Evolutionary conservation across 1,140 invertebrate genomes (phyloP), one percentile per base, ranked within the genome.

Genomic region (Popillia japonica): DNA sequence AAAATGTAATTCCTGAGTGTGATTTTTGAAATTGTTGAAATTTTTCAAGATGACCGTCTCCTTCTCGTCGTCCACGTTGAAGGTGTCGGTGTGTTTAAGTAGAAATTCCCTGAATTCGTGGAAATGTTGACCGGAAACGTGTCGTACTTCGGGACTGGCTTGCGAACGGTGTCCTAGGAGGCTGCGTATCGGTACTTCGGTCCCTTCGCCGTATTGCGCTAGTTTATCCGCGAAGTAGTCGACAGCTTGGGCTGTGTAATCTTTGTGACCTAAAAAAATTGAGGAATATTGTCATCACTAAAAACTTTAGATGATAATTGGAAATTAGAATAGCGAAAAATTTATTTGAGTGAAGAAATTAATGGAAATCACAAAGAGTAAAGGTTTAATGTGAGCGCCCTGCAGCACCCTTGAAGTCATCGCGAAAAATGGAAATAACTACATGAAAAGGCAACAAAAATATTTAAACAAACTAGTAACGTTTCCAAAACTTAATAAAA

Each of bases 21-120:
- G 78, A 86, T 86, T 44, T 86, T 84, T 83, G 87, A 88, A 86
- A 6, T 88, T 90, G 81, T 90, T 90, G 76, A 90, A 92, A 80
- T 92, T 89, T 78, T 92, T 91, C 44, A 95, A 86, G 55, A 93
- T 89, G 10, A 95, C 93, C 11, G 84, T 85, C 79, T 92, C 92
- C 85, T 94, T 94, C 84, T 98, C 96, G 75, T 97, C 96, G n/a
- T 92, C 90, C 6, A 98, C 93, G 20, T 27, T 91, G 87, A 98
- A 99, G 64, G 93, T 93, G 77, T 97, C 94, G 0, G 95, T 91
- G 87, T 96, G 95, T 84, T 94, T 94, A 42, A 91, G 82, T 0
- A 99, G 89, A 86, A 99, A 99, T 77, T 98, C 96, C 80, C 93
- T 93, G 85, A 99, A 99, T 87, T 98, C 96, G 86, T 94, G 96